phyloP scores from a whole-genome alignment of 1,140 invertebrate species.

The Drosophila carrolli region DNA sequence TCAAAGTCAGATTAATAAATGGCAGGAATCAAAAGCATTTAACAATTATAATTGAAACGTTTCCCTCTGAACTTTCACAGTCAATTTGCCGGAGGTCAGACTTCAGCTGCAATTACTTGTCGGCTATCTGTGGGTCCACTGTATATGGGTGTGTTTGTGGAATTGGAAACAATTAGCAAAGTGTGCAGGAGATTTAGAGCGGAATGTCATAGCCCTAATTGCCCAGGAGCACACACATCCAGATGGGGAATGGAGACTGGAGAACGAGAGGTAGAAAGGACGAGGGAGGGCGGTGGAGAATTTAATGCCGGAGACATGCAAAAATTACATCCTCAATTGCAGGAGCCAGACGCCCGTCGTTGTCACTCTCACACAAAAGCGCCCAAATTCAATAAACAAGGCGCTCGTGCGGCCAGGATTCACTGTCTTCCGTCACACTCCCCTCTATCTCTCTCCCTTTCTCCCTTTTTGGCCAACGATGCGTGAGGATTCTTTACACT shows the following conservation, averaged over 20 bases:
- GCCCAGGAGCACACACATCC: slow-evolving; percentile 50
- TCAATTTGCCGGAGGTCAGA: slow-evolving; percentile 64
- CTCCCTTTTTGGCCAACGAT: slow-evolving; percentile 35
- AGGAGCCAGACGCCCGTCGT: slow-evolving; percentile 39
- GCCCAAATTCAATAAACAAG: slow-evolving; percentile 78
- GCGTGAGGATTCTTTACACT: slow-evolving; percentile 25
- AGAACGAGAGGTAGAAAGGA: not conserved
- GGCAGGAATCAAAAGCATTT: slow-evolving; percentile 33
- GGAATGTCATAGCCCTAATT: slow-evolving; percentile 81
- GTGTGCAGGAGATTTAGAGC: slow-evolving; percentile 80
- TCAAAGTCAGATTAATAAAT: slow-evolving; percentile 45
- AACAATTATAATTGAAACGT: slow-evolving; percentile 58
- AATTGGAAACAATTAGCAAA: slow-evolving; percentile 81
- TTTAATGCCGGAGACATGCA: slow-evolving; percentile 81
- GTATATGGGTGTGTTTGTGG: slow-evolving; percentile 38
- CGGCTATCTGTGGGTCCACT: slow-evolving; percentile 11
- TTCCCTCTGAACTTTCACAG: slow-evolving; percentile 38
- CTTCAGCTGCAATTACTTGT: slow-evolving; percentile 70
- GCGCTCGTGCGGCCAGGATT: slow-evolving; percentile 63
- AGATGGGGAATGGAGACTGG: not conserved
- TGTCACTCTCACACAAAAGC: slow-evolving; percentile 56
- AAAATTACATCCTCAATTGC: slow-evolving; percentile 81
- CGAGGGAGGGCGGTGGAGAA: slow-evolving; percentile 44
- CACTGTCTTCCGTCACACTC: slow-evolving; percentile 19
- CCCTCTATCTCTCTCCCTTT: not conserved